Base-by-base conservation (phyloP, 2,888 invertebrate species). In the Meteorus colon region DNA sequence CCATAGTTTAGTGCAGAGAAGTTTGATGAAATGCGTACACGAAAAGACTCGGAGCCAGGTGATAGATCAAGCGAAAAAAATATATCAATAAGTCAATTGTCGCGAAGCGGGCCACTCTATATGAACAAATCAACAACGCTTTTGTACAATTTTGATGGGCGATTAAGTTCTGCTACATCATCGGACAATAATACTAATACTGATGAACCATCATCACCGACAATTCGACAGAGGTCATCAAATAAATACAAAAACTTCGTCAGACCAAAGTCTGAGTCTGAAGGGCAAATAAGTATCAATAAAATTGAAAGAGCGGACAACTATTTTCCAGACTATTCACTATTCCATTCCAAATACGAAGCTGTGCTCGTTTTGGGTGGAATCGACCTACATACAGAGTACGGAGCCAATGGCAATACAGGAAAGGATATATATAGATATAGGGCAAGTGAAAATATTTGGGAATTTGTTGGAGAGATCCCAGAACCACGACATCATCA, bases 401-500 rank as follows among this genome's bases (percentile, higher is more conserved):
- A 92, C 80, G 93, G 92, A 0, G 81, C 89, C 1, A 90, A 90
- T 0, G 90, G 91, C 29, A 94, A 94, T 79, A 91, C 92, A 2
- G 94, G 94, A 6, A 93, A 92, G 84, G 92, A 93, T 84, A 93
- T 95, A 65, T 90, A 88, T 80, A 91, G 92, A 81, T 94, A 92
- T 81, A 91, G 92, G 80, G 92, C 93, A 0, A 91, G 91, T 10
- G 90, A 90, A 6, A 94, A 94, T 85, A 88, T 90, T 19, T 95
- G 95, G 95, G 93, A 93, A 82, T 91, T 91, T 81, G 93, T 94
- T 0, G 93, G 93, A 3, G 92, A 92, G 78, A 90, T 95, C 78
- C 95, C 94, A 0, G 93, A 93, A 83, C 93, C 94, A 0, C 90
- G 95, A 76, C 93, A 94, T 84, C 94, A 94, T 84, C 94, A 94